Evolutionary conservation across 2,113 vertebrate genomes (phyloP), one percentile per base, ranked within the genome.

Genomic region (Brienomyrus brachyistius): DNA sequence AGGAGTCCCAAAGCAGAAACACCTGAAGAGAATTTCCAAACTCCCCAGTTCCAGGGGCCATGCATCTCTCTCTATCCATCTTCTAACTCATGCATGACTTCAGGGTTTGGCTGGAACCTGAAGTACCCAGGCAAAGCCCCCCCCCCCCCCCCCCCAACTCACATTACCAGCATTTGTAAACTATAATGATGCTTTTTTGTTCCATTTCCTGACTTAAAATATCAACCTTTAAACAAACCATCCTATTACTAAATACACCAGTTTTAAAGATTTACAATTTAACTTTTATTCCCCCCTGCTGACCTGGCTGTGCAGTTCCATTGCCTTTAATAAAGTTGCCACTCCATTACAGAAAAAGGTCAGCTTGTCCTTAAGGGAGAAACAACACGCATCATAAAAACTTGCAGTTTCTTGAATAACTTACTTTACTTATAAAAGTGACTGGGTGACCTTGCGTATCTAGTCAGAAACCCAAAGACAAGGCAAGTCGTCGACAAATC

Each of bases 331-430:
- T 56, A 52, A 87, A 52, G 85, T 87, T 43, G 23, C 51, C 13
- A 19, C 85, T 87, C 27, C 54, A 56, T 87, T 87, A 87, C 13
- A 87, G 48, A 56, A 51, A 87, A 87, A 87, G 85, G 85, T 87
- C 51, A 54, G n/a, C 27, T 40, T 54, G 85, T 87, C 85, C 51
- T 87, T 87, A 52, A 40, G 85, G 85, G 84, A 35, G 17, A 54
- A 87, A 40, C 47, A 87, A 87, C 13, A 56, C 27, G n/a, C 51
- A 9, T 87, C 48, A 51, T 51, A n/a, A 54, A 87, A 87, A 87
- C 84, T 11, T 86, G n/a, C 84, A 87, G 48, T 87, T 87, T 87
- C 85, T 54, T 87, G 15, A 87, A 87, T 40, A 87, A n/a, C 85
- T 87, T 40, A 10, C 51, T 56, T 48, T 87, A 54, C 47, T 86